A percentile compares a stretch with the other conserved stretches of the same genome.
phyloP scores from a whole-genome alignment of 2,797 vertebrate genomes.

The Macroramphosus scolopax region DNA sequence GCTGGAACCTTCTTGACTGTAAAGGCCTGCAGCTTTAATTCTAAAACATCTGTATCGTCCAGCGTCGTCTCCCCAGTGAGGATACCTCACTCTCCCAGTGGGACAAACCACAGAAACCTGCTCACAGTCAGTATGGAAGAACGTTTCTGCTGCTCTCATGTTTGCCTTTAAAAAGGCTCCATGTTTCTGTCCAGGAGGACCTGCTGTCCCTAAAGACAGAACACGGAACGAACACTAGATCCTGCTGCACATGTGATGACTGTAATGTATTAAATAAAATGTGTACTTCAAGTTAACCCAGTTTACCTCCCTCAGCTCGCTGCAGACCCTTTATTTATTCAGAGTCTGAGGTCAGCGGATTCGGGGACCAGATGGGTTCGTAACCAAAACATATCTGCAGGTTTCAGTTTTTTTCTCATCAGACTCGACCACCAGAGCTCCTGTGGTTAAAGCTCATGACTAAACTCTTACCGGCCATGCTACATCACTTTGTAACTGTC shows the following conservation, averaged over 20 bases:
- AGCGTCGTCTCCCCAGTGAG: no score
- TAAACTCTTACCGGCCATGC: conserved; percentile 63
- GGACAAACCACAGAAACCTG: no score
- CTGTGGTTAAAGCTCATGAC: conserved; percentile 72
- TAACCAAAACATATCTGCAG: conserved; percentile 64
- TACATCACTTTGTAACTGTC: conserved; percentile 60
- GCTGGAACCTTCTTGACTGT: no score
- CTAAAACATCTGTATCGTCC: no score
- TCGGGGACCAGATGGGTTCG: conserved; percentile 52
- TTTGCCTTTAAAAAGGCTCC: not conserved
- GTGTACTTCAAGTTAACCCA: conserved; percentile 14
- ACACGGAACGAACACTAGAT: conserved; percentile 18
- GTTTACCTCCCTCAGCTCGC: conserved; percentile 15
- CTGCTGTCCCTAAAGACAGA: conserved; percentile 5
- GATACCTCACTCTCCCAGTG: no score
- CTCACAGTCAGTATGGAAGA: no score
- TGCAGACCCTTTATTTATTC: conserved; percentile 52
- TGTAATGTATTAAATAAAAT: no score
- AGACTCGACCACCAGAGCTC: conserved; percentile 59
- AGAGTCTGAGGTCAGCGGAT: conserved; percentile 60
- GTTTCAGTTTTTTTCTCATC: conserved; percentile 39
- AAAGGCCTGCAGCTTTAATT: no score
- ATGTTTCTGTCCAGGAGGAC: no score
- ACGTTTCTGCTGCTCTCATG: no score
- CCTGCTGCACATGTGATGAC: conserved; percentile 15